These are phyloP conservation scores for Plestiodon gilberti DNA, from an alignment of 2,113 vertebrate genomes.

Conservation along the genomic window DNA sequence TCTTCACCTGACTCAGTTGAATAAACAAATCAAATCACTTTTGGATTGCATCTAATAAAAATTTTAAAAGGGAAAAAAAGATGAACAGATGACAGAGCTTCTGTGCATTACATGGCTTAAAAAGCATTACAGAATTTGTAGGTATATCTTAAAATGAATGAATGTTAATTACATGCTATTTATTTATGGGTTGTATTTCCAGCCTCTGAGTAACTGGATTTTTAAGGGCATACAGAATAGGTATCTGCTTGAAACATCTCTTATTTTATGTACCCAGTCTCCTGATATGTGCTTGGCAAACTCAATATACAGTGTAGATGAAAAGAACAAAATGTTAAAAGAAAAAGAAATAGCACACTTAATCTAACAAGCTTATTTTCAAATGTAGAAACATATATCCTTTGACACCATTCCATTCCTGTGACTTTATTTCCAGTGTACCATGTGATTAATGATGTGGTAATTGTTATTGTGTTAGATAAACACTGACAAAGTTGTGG, in stretches of 20 bases:
- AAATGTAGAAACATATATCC: conserved; percentile 67
- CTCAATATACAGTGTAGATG: conserved; percentile 60
- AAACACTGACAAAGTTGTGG: conserved; percentile 67
- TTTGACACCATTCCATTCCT: conserved; percentile 70
- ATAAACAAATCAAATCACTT: conserved; percentile 63
- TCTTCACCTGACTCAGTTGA: conserved; percentile 56
- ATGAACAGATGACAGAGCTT: conserved; percentile 60
- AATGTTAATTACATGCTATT: conserved; percentile 66
- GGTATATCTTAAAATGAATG: conserved; percentile 62
- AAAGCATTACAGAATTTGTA: conserved; percentile 58
- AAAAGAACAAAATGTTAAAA: conserved; percentile 29
- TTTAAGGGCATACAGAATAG: conserved; percentile 47
- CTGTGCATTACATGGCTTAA: conserved; percentile 53
- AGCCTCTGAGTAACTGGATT: conserved; percentile 62
- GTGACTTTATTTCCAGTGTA: conserved; percentile 72
- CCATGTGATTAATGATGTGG: conserved; percentile 68
- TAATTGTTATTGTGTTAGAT: conserved; percentile 64
- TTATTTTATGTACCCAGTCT: conserved; percentile 64
- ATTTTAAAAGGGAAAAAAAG: conserved; percentile 68
- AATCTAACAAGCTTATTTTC: conserved; percentile 65
- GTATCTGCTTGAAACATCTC: conserved; percentile 46
- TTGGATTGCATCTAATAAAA: conserved; percentile 59
- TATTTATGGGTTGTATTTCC: conserved; percentile 69
- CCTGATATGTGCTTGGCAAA: conserved; percentile 69
- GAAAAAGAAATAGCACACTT: conserved; percentile 49